These are phyloP conservation scores for Tridacna crocea DNA, from an alignment of 2,888 invertebrate species.

Conservation along the genomic window DNA sequence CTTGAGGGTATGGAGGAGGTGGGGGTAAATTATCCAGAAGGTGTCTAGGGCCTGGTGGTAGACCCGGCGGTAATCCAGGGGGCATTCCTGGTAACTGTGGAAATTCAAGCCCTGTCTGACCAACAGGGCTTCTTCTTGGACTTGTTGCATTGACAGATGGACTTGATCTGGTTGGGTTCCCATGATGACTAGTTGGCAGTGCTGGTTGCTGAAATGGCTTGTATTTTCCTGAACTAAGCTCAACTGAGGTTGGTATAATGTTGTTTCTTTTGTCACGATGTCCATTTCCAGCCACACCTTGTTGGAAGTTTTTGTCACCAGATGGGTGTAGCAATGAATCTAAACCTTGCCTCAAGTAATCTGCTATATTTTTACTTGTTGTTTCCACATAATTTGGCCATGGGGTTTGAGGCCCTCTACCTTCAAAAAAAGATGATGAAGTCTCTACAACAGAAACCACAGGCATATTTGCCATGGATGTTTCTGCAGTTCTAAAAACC, in stretches of 20 bases:
- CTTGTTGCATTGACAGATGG: constrained; percentile 49
- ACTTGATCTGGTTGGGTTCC: constrained; percentile 64
- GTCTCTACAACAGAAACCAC: constrained; percentile 71
- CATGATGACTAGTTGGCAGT: constrained; percentile 50
- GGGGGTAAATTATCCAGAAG: constrained; percentile 71
- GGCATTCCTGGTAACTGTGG: constrained; percentile 61
- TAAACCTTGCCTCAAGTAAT: constrained; percentile 81
- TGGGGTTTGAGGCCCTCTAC: constrained; percentile 66
- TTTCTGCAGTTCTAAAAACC: constrained; percentile 76
- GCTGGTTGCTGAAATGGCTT: constrained; percentile 34
- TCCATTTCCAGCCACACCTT: constrained; percentile 25
- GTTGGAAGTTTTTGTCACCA: constrained; percentile 8
- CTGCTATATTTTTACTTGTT: constrained; percentile 82
- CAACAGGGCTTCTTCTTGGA: constrained; percentile 62
- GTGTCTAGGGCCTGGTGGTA: constrained; percentile 46
- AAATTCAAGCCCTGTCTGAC: constrained; percentile 57
- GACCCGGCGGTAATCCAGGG: constrained; percentile 52
- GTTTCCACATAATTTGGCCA: constrained; percentile 81
- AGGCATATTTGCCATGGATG: constrained; percentile 58
- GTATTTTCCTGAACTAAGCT: constrained; percentile 38
- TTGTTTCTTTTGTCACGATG: constrained; percentile 46
- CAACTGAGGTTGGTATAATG: constrained; percentile 34
- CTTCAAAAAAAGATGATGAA: constrained; percentile 55
- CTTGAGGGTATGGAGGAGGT: constrained; percentile 77
- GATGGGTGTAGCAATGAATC: constrained; percentile 69